Conservation (phyloP, 2,888 invertebrate species). For the Rhingia campestris region DNA sequence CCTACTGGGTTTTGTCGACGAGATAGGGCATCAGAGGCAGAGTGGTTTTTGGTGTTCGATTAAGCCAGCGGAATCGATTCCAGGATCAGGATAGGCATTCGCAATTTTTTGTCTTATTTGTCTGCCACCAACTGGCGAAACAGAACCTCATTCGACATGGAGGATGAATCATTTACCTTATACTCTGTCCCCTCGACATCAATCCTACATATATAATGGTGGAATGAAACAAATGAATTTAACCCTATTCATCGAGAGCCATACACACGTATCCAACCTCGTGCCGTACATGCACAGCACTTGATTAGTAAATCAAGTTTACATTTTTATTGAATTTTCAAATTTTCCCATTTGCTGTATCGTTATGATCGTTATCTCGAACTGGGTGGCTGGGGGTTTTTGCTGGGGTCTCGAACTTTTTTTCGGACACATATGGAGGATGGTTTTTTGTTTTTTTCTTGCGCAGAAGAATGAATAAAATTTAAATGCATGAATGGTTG, state of each 20-base stretch:
- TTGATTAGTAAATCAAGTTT: constrained; percentile 74
- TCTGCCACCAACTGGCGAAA: constrained; percentile 47
- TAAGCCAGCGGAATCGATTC: constrained; percentile 76
- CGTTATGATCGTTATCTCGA: constrained; percentile 74
- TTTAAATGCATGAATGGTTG: constrained; percentile 73
- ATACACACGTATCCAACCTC: constrained; percentile 38
- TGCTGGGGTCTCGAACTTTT: constrained; percentile 34
- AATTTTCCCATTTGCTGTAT: constrained; percentile 73
- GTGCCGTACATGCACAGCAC: constrained; percentile 58
- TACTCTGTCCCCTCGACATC: constrained; percentile 1
- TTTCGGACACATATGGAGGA: background rate
- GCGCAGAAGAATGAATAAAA: constrained; percentile 65
- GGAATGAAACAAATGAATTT: constrained; percentile 73
- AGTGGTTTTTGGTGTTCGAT: constrained; percentile 81
- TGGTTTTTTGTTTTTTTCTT: constrained; percentile 14
- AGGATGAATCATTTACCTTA: constrained; percentile 59
- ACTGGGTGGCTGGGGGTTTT: constrained; percentile 40
- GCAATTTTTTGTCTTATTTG: constrained; percentile 38
- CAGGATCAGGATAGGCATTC: constrained; percentile 68
- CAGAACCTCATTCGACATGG: constrained; percentile 34
- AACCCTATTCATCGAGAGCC: constrained; percentile 63
- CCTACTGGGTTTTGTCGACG: constrained; percentile 13
- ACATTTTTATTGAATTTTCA: constrained; percentile 75
- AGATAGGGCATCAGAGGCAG: constrained; percentile 64
- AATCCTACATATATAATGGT: background rate